Percentiles rank a stretch among this genome's conserved stretches.
Conservation (phyloP, 2,797 vertebrate genomes). For the Synaphobranchus kaupii region DNA sequence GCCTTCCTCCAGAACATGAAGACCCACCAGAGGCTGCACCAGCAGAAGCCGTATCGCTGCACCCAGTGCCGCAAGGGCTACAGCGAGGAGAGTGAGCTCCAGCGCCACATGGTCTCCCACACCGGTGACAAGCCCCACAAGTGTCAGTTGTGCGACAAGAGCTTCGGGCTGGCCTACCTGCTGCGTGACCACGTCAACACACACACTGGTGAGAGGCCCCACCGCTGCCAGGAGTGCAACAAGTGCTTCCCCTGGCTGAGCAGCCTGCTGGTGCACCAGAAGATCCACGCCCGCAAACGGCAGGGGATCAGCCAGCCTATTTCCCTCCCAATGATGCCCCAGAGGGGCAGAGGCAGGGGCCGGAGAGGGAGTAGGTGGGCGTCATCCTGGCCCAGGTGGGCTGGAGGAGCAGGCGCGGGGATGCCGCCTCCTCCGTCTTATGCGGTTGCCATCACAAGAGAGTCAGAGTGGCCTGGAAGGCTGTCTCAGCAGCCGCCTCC, state of each 20-base stretch:
- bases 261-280: constrained; percentile 78
- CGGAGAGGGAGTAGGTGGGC: constrained; percentile 57
- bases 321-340: constrained; percentile 42
- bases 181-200: constrained; percentile 81
- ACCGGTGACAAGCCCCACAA: constrained; percentile 77
- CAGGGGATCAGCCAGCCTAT: constrained; percentile 59
- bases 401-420: constrained; percentile 48
- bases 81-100: constrained; percentile 73
- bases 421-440: constrained; percentile 43
- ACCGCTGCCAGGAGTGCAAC: constrained; percentile 75
- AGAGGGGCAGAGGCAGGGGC: constrained; percentile 47
- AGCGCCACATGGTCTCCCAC: constrained; percentile 76
- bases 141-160: constrained; percentile 75
- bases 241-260: constrained; percentile 81
- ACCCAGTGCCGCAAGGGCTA: constrained; percentile 79
- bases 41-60: constrained; percentile 78
- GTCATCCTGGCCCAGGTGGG: constrained; percentile 58
- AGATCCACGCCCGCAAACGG: constrained; percentile 75
- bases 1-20: constrained; percentile 81
- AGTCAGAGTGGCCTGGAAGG: constrained; percentile 54
- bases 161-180: constrained; percentile 76
- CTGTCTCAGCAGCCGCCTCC: constrained; percentile 46
- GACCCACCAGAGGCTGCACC: constrained; percentile 77
- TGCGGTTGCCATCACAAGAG: constrained; percentile 51
- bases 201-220: constrained; percentile 78